Conservation (phyloP, 2,888 invertebrate species). For the Callimorpha dominula region DNA sequence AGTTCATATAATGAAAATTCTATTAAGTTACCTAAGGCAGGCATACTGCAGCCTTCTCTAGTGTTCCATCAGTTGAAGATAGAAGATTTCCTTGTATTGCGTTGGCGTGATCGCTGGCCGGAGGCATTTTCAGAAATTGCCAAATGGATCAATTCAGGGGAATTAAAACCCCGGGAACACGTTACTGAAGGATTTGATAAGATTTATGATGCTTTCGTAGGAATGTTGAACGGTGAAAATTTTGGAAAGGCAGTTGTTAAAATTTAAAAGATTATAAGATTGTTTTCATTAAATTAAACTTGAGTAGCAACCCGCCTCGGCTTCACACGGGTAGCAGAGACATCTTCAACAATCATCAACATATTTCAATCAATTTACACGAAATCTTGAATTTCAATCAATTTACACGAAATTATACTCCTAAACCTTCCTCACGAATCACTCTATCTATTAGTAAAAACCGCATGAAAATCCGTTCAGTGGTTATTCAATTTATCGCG, state of each 20-base stretch:
- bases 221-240: slow-evolving; percentile 88
- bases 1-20: slow-evolving; percentile 19
- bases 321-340: no score
- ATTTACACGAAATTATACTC: no score
- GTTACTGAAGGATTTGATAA: slow-evolving; percentile 90
- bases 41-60: slow-evolving; percentile 80
- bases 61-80: slow-evolving; percentile 79
- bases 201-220: slow-evolving; percentile 88
- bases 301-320: no score
- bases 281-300: not conserved
- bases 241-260: slow-evolving; percentile 90
- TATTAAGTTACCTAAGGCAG: slow-evolving; percentile 26
- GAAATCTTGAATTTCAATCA: no score
- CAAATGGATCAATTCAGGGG: slow-evolving; percentile 89
- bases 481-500: no score
- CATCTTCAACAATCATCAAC: no score
- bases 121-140: slow-evolving; percentile 87
- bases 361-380: no score
- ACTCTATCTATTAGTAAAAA: no score
- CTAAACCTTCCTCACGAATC: no score
- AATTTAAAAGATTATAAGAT: slow-evolving; percentile 63
- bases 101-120: slow-evolving; percentile 84
- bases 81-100: slow-evolving; percentile 49
- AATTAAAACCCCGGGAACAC: slow-evolving; percentile 89
- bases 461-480: no score